Conservation (phyloP, 2,797 vertebrate species). For the Molossus alvarezi region DNA sequence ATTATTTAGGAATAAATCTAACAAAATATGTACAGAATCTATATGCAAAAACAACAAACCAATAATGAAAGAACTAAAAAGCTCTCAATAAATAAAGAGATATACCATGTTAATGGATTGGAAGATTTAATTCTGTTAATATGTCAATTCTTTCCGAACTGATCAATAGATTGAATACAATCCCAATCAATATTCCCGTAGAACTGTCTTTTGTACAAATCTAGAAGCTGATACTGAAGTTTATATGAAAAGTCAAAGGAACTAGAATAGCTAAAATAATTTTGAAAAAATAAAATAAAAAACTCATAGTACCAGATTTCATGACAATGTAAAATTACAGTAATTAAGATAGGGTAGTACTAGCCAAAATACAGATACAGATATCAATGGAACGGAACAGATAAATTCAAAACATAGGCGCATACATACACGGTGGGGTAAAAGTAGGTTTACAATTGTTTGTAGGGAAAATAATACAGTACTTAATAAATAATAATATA, state of each 20-base stretch:
- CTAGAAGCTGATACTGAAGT: neutral
- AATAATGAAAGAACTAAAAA: slow-evolving; percentile 13
- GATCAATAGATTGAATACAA: neutral
- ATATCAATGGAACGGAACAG: neutral
- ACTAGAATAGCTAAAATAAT: neutral
- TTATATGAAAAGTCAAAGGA: neutral
- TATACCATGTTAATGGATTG: neutral
- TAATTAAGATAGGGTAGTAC: neutral
- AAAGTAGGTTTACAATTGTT: neutral
- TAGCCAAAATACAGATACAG: neutral
- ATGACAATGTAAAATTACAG: neutral
- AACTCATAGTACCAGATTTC: neutral
- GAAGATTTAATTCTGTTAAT: neutral
- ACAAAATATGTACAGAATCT: neutral
- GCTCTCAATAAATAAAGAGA: neutral
- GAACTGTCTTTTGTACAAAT: neutral
- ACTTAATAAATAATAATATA: neutral
- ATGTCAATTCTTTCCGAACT: neutral
- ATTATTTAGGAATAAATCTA: neutral
- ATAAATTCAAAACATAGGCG: neutral
- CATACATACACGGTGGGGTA: neutral
- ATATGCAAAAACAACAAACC: neutral
- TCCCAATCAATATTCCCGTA: neutral
- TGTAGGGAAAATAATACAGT: neutral
- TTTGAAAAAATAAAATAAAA: neutral